phyloP scores from a whole-genome alignment of 2,888 invertebrate species.

The Pachliopta kotzebuea region DNA sequence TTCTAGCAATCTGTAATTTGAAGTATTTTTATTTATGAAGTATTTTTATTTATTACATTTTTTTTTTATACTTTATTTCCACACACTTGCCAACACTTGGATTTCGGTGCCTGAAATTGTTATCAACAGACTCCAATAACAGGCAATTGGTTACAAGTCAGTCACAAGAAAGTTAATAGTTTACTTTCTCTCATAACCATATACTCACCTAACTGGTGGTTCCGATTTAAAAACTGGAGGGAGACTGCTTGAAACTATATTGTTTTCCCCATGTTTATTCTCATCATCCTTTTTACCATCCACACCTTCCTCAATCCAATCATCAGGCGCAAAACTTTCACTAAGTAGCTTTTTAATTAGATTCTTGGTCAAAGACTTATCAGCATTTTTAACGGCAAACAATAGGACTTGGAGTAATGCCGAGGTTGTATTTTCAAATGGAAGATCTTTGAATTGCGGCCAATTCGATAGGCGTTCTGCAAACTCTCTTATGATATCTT shows the following conservation, averaged over 20 bases:
- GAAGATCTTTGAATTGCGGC: constrained; percentile 89
- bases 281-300: constrained; percentile 50
- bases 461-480: constrained; percentile 83
- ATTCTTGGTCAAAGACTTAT: constrained; percentile 74
- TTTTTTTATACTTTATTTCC: too few species aligned
- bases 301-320: constrained; percentile 48
- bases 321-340: constrained; percentile 81
- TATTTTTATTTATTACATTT: too few species aligned
- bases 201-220: constrained; percentile 75
- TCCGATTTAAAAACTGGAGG: constrained; percentile 84
- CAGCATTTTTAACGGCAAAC: constrained; percentile 81
- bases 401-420: constrained; percentile 85
- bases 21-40: too few species aligned
- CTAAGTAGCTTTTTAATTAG: constrained; percentile 82
- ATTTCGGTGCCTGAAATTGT: too few species aligned
- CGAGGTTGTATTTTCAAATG: constrained; percentile 85
- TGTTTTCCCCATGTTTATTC: constrained; percentile 40
- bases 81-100: too few species aligned
- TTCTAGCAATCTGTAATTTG: constrained; percentile 80
- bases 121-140: too few species aligned
- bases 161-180: too few species aligned
- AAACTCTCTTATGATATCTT: constrained; percentile 83
- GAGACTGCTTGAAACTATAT: constrained; percentile 44
- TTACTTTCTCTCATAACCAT: not conserved
- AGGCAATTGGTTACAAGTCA: too few species aligned